Base-by-base conservation (phyloP, 2,797 vertebrate genomes). In the Ctenochaetus hawaiiensis region DNA sequence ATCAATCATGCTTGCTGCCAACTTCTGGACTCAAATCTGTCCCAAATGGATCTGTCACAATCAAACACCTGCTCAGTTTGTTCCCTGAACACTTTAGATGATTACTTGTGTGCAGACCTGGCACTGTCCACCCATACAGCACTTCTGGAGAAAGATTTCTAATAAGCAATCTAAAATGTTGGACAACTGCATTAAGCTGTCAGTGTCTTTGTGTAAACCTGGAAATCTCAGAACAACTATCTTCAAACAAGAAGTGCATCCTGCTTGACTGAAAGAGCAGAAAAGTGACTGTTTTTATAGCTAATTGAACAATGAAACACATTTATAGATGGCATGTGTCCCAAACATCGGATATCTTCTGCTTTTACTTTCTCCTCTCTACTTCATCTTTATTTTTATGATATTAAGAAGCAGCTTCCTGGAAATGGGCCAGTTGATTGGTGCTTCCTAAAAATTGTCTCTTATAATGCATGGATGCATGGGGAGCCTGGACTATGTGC, bases 51-150 rank as follows among this genome's bases (percentile, higher is more conserved):
- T 81, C 57, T 52, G 64, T 85, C 60, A 78, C 81, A 88, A 76
- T 84, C 75, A 59, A 86, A 89, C 86, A 91, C 90, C 87, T 87
- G 86, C 86, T 87, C 80, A 75, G 67, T 83, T 81, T 86, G 77
- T 81, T 86, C 72, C 82, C 72, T 2, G 2, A 81, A 82, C 82
- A 84, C 87, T 85, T 87, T 14, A 71, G 71, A 80, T 90, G 84
- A 91, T 90, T 89, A 82, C 79, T 85, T 71, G 72, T 79, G 82
- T 72, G 66, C 77, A 83, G 26, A 69, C 87, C 78, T 87, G 84
- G 82, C 69, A 54, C 61, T 51, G 68, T 80, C 79, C 66, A 54
- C 47, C 51, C 53, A 7, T 65, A 61, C 51, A 75, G 68, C 72
- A 66, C 79, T 81, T 75, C 77, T 88, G 83, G 75, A 89, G 72